Conservation (phyloP, 2,113 vertebrate genomes). For the Cyprinodon tularosa region DNA sequence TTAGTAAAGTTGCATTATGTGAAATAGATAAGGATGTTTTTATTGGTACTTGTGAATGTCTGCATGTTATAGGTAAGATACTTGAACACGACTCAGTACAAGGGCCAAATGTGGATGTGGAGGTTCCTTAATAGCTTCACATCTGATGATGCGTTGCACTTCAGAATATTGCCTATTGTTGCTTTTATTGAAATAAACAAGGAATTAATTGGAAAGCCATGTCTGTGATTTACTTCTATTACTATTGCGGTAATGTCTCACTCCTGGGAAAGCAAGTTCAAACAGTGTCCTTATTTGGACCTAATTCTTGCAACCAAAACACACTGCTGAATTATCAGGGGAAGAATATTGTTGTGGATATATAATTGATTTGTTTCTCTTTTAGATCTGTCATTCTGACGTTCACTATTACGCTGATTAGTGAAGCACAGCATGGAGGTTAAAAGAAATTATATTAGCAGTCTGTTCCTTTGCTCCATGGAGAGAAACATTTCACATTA, state of each 20-base stretch:
- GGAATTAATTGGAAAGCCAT: conserved; percentile 71
- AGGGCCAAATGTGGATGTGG: conserved; percentile 14
- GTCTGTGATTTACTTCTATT: conserved; percentile 64
- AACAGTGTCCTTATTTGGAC: conserved; percentile 47
- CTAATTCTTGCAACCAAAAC: conserved; percentile 47
- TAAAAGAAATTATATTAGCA: conserved; percentile 29
- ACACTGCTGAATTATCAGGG: conserved; percentile 41
- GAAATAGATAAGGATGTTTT: conserved; percentile 22
- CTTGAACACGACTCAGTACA: conserved; percentile 1
- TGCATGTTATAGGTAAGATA: conserved; percentile 6
- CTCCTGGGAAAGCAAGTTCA: conserved; percentile 53
- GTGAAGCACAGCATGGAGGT: conserved; percentile 40
- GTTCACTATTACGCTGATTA: conserved; percentile 51
- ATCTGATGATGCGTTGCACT: conserved; percentile 52
- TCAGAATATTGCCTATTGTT: conserved; percentile 61
- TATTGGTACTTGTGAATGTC: not conserved
- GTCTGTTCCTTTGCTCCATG: conserved; percentile 14
- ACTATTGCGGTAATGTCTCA: conserved; percentile 44
- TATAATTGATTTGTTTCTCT: conserved; percentile 63
- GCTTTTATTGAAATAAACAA: conserved; percentile 74
- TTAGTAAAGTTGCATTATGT: conserved; percentile 11
- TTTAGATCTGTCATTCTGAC: conserved; percentile 33
- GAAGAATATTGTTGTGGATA: conserved; percentile 38
- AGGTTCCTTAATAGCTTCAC: conserved; percentile 44
- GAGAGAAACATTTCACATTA: conserved; percentile 28